Evolutionary conservation across 2,113 vertebrate species (phyloP), one percentile per base, ranked within the genome.

Genomic region (Microtus oregoni): DNA sequence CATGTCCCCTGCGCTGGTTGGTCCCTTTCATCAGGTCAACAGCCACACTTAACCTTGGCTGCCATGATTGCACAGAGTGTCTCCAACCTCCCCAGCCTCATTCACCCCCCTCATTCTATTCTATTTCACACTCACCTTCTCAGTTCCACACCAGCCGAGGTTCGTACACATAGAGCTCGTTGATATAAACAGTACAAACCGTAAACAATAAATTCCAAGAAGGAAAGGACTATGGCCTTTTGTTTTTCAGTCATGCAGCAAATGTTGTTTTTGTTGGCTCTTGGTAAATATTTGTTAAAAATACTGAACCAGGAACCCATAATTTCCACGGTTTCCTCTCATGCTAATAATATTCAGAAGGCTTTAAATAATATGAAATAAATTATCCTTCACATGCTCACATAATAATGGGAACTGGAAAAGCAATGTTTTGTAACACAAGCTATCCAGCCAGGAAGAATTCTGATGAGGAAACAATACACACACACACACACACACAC

Each of bases 231-330:
- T 92, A 47, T 89, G 65, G 89, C 77, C 90, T 92, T 96, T 82
- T 90, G 79, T 92, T 95, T 97, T 86, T 67, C 1, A 7, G 1
- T 91, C 82, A 87, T 67, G 44, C 28, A 12, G 63, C 93, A 93
- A 95, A 92, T 93, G 73, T 22, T 89, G 55, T 92, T 97, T 97
- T 97, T 93, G 52, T 95, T 97, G 96, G 96, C 88, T 38, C 83
- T 97, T 28, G 24, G 92, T 78, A 96, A 97, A 96, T 91, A 97
- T 94, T 96, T 98, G 90, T 92, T 91, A 89, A 96, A 58, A 94
- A 68, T 28, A 90, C 52, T 89, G 81, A 95, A 88, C 38, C 72
- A 88, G 93, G 67, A 96, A 92, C 88, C 92, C 82, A 94, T 95
- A 94, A 94, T 96, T 96, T 97, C 79, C 78, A 95, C 78, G 90